Conservation (phyloP, 2,888 invertebrate genomes). For the Brachynemurus nebulosus region DNA sequence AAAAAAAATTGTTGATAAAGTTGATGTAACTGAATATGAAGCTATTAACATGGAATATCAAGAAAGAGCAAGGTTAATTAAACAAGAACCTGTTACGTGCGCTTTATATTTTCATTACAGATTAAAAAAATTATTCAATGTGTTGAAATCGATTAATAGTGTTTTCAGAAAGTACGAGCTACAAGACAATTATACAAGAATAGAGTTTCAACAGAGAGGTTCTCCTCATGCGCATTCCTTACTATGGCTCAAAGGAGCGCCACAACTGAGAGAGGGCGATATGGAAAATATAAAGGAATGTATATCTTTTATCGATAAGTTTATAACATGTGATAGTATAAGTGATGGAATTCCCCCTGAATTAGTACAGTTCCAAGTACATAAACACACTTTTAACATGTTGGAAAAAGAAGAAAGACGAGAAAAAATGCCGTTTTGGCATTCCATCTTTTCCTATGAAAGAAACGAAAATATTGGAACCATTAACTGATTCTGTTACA, state of each 20-base stretch:
- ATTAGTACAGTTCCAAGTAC: constrained; percentile 13
- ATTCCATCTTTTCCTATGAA: constrained; percentile 18
- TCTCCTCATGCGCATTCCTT: constrained; percentile 22
- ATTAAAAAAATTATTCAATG: constrained; percentile 1
- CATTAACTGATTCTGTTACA: not conserved
- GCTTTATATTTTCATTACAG: constrained; percentile 10
- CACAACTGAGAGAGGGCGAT: constrained; percentile 14
- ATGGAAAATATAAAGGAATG: constrained; percentile 10
- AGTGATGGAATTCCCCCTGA: constrained; percentile 12
- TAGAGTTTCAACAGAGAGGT: constrained; percentile 23
- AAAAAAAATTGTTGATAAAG: constrained; percentile 4
- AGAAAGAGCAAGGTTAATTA: constrained; percentile 17
- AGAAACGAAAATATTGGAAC: constrained; percentile 11
- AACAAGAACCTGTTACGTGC: constrained; percentile 20
- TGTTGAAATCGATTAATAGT: constrained; percentile 10
- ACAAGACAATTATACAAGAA: constrained; percentile 17
- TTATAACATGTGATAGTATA: constrained; percentile 16
- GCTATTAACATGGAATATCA: constrained; percentile 10
- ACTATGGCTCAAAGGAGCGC: constrained; percentile 22
- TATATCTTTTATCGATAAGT: constrained; percentile 15
- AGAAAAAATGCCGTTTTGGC: constrained; percentile 16
- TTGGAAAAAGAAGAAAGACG: constrained; percentile 11
- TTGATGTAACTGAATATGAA: constrained; percentile 12
- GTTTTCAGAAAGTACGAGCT: too few species aligned
- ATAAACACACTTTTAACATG: constrained; percentile 18